Evolutionary conservation across 2,888 invertebrate genomes (phyloP).

Genomic region (Amphimallon solstitiale): DNA sequence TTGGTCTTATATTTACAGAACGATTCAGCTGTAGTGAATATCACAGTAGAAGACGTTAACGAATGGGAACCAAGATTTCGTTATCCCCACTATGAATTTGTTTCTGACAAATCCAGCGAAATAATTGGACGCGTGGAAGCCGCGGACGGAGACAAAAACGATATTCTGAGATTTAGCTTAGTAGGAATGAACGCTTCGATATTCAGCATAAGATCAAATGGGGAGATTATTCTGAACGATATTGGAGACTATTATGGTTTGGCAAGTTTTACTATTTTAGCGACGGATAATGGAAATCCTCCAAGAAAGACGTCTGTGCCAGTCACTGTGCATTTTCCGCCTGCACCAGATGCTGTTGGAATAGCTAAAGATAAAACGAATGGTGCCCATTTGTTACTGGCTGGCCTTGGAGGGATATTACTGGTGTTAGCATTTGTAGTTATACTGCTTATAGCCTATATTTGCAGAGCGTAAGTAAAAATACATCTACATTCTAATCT

Average conservation of each 20-base stretch:
- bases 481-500: not conserved
- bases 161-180: conserved; percentile 77
- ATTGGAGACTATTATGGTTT: conserved; percentile 37
- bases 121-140: conserved; percentile 78
- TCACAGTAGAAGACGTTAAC: conserved; percentile 86
- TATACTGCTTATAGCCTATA: conserved; percentile 78
- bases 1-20: conserved; percentile 73
- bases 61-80: conserved; percentile 94
- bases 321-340: conserved; percentile 72
- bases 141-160: conserved; percentile 86
- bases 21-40: conserved; percentile 83
- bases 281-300: conserved; percentile 86
- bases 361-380: conserved; percentile 27
- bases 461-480: conserved; percentile 75
- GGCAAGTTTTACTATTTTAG: conserved; percentile 69
- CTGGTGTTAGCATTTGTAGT: conserved; percentile 80
- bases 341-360: conserved; percentile 57
- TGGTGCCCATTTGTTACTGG: conserved; percentile 62
- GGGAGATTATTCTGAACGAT: conserved; percentile 73
- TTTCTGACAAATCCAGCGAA: conserved; percentile 58
- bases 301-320: conserved; percentile 79
- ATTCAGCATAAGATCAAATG: conserved; percentile 70
- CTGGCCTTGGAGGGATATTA: conserved; percentile 77
- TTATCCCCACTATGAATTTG: conserved; percentile 83
- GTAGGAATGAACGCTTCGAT: conserved; percentile 58